phyloP scores from a whole-genome alignment of 2,113 vertebrate genomes.

The Dasypus novemcinctus region DNA sequence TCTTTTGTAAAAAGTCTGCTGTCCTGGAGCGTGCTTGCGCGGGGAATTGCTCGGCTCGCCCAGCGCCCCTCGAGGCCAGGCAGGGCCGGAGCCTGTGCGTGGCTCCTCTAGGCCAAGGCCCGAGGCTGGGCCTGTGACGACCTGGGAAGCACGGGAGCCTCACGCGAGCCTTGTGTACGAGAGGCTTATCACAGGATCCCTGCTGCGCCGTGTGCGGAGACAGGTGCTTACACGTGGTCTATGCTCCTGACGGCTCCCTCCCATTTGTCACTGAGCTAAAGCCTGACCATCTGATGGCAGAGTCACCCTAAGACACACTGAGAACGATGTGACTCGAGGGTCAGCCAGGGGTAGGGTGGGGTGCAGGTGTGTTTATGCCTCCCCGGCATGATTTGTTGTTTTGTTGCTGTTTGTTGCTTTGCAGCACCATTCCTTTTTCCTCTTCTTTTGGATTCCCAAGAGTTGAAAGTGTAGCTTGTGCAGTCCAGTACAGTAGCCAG shows the following conservation, averaged over 20 bases:
- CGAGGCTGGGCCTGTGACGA: background rate
- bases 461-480: background rate
- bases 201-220: no score
- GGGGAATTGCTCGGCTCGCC: background rate
- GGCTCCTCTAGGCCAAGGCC: background rate
- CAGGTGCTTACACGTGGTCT: background rate
- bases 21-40: background rate
- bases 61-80: background rate
- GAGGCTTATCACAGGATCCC: background rate
- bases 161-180: background rate
- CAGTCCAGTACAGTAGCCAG: background rate
- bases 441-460: background rate
- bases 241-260: background rate
- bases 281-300: background rate
- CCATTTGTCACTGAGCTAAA: background rate
- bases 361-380: background rate
- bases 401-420: background rate
- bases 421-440: background rate
- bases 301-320: background rate
- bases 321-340: background rate
- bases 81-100: background rate
- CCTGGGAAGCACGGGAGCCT: background rate
- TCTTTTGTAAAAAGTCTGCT: background rate
- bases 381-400: background rate
- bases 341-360: no score